Evolutionary conservation across 2,797 vertebrate genomes (phyloP), one percentile per base, ranked within the genome.

Genomic region (Myripristis jacobus): DNA sequence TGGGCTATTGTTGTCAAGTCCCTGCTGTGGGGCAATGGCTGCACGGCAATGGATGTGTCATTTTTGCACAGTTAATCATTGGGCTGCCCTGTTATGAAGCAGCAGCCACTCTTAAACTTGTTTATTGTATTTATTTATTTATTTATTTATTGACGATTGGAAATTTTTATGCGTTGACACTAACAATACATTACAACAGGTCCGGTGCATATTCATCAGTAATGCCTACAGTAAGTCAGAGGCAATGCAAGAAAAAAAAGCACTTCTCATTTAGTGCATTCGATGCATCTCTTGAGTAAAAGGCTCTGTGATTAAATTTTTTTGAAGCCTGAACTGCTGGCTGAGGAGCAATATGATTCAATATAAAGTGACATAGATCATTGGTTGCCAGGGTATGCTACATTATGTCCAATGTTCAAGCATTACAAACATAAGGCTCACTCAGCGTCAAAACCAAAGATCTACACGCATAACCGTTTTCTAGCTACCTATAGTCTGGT

Each of bases 1-100:
- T 86, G 80, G 87, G 73, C 84, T 63, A 74, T 89, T 91, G 84
- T 88, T 85, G 75, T 89, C 61, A 56, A 87, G 85, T 88, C 83
- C 83, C 87, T 85, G 77, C 59, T 2, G n/a, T n/a, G 13, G 72
- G 66, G 58, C 71, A 62, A 60, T 1, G 25, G 74, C 50, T 64
- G n/a, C 25, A 15, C 22, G 11, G 56, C 51, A 65, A 38, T 44
- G 58, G 71, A 53, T 62, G 62, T 68, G 61, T 64, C 66, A 41
- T 81, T 76, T 77, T 62, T 66, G 24, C 53, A 64, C 60, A 77
- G 61, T 85, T 83, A 85, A 87, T 85, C 71, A 80, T 70, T 31
- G 43, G 54, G 50, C 64, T 75, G 57, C 58, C 66, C 53, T 18
- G 27, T 38, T 59, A 27, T 46, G 41, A 75, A 60, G 24, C 41